phyloP scores from a whole-genome alignment of 2,113 vertebrate genomes.

The Actinemys pallida region DNA sequence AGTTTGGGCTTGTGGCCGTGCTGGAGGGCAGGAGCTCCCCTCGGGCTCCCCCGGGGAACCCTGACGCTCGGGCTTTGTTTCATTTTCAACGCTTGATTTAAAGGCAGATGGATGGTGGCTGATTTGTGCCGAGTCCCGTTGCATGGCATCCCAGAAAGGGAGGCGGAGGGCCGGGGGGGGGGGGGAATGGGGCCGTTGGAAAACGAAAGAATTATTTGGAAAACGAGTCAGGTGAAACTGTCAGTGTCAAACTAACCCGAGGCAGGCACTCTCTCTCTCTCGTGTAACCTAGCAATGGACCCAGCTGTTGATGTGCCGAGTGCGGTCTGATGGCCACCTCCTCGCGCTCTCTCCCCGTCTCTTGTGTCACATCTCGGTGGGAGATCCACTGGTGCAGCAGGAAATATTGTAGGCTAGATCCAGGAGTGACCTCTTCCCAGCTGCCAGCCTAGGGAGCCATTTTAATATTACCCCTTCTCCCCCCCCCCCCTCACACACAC shows the following conservation, averaged over 20 bases:
- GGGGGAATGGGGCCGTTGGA: background rate
- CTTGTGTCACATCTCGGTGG: background rate
- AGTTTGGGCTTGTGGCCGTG: background rate
- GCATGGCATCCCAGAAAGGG: constrained; percentile 52
- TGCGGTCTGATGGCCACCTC: constrained; percentile 19
- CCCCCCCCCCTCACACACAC: background rate
- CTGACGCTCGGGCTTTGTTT: background rate
- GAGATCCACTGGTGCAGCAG: background rate
- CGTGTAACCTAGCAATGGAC: background rate
- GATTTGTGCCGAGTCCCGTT: constrained; percentile 33
- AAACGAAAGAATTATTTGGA: background rate
- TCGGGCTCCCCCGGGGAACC: background rate
- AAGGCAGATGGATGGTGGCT: background rate
- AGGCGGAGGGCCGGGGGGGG: background rate
- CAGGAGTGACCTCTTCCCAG: background rate
- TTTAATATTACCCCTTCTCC: constrained; percentile 17
- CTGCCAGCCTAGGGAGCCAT: constrained; percentile 55
- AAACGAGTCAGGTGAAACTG: background rate
- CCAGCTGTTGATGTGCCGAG: constrained; percentile 29
- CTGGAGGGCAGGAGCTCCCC: background rate
- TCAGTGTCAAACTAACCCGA: background rate
- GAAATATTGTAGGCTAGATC: background rate
- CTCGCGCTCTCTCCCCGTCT: background rate
- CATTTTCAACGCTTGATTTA: background rate
- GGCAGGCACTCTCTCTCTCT: background rate